phyloP scores from a whole-genome alignment of 1,140 invertebrate genomes.

The Stratiolaelaps scimitus region DNA sequence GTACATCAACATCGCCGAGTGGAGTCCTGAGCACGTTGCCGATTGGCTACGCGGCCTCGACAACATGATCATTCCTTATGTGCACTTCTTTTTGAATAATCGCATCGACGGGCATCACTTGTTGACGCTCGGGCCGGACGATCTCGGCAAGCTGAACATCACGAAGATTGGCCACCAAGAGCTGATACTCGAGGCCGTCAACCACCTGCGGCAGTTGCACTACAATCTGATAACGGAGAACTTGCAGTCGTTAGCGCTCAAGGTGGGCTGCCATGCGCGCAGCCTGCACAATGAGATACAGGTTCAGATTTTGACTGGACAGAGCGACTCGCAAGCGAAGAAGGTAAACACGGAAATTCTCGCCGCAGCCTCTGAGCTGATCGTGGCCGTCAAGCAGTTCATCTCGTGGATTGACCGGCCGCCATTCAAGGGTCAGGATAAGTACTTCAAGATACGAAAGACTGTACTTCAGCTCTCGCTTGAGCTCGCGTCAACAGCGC shows the following conservation, averaged over 20 bases:
- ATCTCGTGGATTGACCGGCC: slow-evolving; percentile 14
- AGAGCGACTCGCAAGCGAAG: slow-evolving; percentile 10
- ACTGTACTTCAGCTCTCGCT: slow-evolving; percentile 62
- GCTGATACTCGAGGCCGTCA: slow-evolving; percentile 74
- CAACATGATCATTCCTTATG: slow-evolving; percentile 61
- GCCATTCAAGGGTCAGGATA: slow-evolving; percentile 52
- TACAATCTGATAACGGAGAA: slow-evolving; percentile 81
- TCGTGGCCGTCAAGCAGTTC: slow-evolving; percentile 33
- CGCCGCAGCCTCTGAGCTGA: neutral
- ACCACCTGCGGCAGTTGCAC: slow-evolving; percentile 72
- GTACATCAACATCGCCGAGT: slow-evolving; percentile 69
- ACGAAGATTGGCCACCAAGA: slow-evolving; percentile 79
- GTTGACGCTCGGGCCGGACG: slow-evolving; percentile 65
- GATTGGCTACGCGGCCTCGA: slow-evolving; percentile 84
- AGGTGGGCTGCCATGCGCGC: slow-evolving; percentile 65
- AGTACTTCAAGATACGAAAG: slow-evolving; percentile 53
- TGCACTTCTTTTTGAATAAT: slow-evolving; percentile 64
- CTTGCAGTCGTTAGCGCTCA: slow-evolving; percentile 68
- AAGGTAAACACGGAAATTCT: slow-evolving; percentile 13
- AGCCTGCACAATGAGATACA: slow-evolving; percentile 56
- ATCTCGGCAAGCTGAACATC: slow-evolving; percentile 70
- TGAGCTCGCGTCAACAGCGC: slow-evolving; percentile 70
- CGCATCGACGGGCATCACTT: slow-evolving; percentile 66
- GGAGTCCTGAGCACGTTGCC: slow-evolving; percentile 80
- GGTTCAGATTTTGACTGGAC: slow-evolving; percentile 38